Base-by-base conservation (phyloP, 2,113 vertebrate genomes). In the Baryphthengus martii region DNA sequence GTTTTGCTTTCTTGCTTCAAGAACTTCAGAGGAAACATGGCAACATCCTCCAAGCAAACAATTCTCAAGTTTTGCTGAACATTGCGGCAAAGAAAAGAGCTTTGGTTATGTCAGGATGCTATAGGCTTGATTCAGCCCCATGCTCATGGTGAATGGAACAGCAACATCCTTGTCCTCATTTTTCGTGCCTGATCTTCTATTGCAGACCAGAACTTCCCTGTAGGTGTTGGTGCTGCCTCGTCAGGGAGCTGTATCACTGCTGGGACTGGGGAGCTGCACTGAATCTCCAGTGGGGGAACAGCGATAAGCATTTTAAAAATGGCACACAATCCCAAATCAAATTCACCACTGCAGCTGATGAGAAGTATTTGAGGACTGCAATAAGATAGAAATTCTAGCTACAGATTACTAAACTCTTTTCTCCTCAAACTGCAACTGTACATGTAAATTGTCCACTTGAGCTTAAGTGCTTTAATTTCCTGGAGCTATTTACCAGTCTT, bases 401-500 rank as follows among this genome's bases (percentile, higher is more conserved):
- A 14, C 33, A 81, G 66, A 40, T 89, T 65, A 63, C 11, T 18
- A 37, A 85, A 61, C 56, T 89, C 45, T 85, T 78, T 49, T 70
- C 74, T 42, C 49, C 68, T n/a, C 15, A 94, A 82, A 65, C 33
- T 75, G 62, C 81, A 91, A 73, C n/a, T 78, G 53, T 11, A 58
- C n/a, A 42, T 87, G 45, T 53, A 87, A 88, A 82, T 78, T 75
- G 85, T 29, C 70, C 77, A 92, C 74, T 89, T 76, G 62, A 87
- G 74, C 59, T 56, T 73, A 91, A 95, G 87, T 82, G 84, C 63
- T 94, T 95, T 94, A 59, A 91, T 94, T 85, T 96, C 78, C 75
- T 77, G 58, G 49, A 90, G 93, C 59, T 93, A 66, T 91, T 94
- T 95, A 84, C 88, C 85, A 61, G 16, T 80, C 82, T 90, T 80